Base-by-base conservation (phyloP, 23 tunicate species). In the Phallusia fumigata region DNA sequence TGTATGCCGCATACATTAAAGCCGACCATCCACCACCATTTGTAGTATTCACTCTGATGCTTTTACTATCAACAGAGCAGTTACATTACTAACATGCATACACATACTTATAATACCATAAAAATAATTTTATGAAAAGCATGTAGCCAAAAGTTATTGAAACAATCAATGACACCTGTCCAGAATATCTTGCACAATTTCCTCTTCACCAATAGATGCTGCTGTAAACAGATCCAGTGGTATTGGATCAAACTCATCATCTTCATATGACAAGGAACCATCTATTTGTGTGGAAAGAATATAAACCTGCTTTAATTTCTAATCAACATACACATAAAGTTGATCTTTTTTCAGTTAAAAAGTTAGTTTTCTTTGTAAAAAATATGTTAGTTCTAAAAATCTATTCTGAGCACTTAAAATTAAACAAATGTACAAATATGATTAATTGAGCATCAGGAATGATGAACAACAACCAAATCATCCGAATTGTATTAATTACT, bases 1-100 rank as follows among this genome's bases (percentile, higher is more conserved):
- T 94, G 82, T 94, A 94, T 3, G 98, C 83, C 5, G 94, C 98
- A 76, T 94, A 94, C 98, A 89, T 89, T 47, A 94, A 35, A 6
- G 98, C 81, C 6, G 94, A 79, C 98, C 98, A 94, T 26, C 98
- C 94, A 16, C 93, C 84, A 8, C 83, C 33, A 76, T 94, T 94
- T 24, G 64, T 33, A 19, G 79, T 72, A 79, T 88, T 88, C 11
- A 82, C 84, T 21, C 83, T 65, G 34, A 74, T 47, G 50, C 47
- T 65, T 75, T 85, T 89, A 52, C 88, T 89, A 77, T 16, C 80
- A 84, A 30, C 18, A 13, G 58, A 51, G 58, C 15, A 51, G 18
- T n/a, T n/a, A n/a, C n/a, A n/a, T n/a, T n/a, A n/a, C n/a, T n/a
- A n/a, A n/a, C n/a, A n/a, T n/a, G n/a, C n/a, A n/a, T n/a, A n/a